phyloP scores from a whole-genome alignment of 2,888 invertebrate genomes.

The Hyles lineata region DNA sequence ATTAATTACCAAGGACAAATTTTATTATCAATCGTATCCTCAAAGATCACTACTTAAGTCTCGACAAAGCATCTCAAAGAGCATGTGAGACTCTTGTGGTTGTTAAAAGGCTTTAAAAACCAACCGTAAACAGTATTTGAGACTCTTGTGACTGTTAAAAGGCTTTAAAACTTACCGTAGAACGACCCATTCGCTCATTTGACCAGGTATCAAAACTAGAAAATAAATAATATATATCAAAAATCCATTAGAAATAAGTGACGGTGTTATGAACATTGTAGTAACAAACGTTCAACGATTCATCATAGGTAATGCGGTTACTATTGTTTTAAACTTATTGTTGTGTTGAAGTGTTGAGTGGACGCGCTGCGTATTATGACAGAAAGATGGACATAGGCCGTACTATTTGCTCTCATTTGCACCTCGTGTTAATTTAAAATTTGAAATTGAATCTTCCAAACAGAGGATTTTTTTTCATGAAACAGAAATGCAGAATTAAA shows the following conservation, averaged over 20 bases:
- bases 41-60: too few relatives aligned
- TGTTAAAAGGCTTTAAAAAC: background rate
- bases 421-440: background rate
- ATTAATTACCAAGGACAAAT: too few relatives aligned
- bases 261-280: slow-evolving; percentile 6
- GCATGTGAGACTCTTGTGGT: too few relatives aligned
- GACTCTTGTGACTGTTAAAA: too few relatives aligned
- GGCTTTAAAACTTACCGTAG: background rate
- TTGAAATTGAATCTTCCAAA: background rate
- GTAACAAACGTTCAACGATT: slow-evolving; percentile 12
- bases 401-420: slow-evolving; percentile 17
- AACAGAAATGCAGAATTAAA: too few relatives aligned
- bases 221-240: slow-evolving; percentile 13
- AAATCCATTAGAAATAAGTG: background rate
- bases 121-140: too few relatives aligned
- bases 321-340: slow-evolving; percentile 30
- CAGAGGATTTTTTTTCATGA: too few relatives aligned
- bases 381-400: slow-evolving; percentile 11
- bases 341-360: slow-evolving; percentile 24
- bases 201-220: background rate
- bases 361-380: slow-evolving; percentile 16
- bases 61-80: too few relatives aligned
- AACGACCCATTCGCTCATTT: background rate
- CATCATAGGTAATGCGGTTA: slow-evolving; percentile 20
- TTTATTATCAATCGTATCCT: too few relatives aligned